These are phyloP conservation scores for Himalopsyche tibetana DNA, from an alignment of 2,888 invertebrate species.

Conservation along the genomic window DNA sequence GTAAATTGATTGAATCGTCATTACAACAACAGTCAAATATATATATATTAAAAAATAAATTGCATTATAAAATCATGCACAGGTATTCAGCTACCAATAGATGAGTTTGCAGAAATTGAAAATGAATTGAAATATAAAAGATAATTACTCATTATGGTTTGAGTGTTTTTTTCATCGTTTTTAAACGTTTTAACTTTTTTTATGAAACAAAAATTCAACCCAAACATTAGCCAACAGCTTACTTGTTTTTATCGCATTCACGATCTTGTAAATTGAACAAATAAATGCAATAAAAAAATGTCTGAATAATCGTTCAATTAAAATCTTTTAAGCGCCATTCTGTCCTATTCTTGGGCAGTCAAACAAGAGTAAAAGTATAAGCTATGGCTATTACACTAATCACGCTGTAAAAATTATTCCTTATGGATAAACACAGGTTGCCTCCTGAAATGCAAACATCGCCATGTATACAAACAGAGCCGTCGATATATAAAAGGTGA, in stretches of 20 bases:
- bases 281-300: conserved; percentile 72
- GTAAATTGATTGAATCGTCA: no score
- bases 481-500: neutral
- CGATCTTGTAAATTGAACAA: conserved; percentile 67
- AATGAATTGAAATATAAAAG: conserved; percentile 10
- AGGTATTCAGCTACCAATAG: neutral
- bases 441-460: conserved; percentile 78
- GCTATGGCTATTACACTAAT: conserved; percentile 78
- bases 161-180: neutral
- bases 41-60: neutral
- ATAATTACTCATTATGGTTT: neutral
- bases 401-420: conserved; percentile 78
- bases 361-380: conserved; percentile 72
- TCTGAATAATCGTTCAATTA: conserved; percentile 71
- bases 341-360: conserved; percentile 68
- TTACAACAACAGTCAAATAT: no score
- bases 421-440: conserved; percentile 76
- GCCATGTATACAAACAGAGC: conserved; percentile 68
- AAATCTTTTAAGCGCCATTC: conserved; percentile 68
- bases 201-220: neutral
- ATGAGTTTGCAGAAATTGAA: neutral
- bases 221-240: neutral
- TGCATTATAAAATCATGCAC: neutral
- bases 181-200: conserved; percentile 10
- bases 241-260: conserved; percentile 67